These are phyloP conservation scores for Furcifer pardalis DNA, from an alignment of 2,797 vertebrate genomes.

Conservation along the genomic window DNA sequence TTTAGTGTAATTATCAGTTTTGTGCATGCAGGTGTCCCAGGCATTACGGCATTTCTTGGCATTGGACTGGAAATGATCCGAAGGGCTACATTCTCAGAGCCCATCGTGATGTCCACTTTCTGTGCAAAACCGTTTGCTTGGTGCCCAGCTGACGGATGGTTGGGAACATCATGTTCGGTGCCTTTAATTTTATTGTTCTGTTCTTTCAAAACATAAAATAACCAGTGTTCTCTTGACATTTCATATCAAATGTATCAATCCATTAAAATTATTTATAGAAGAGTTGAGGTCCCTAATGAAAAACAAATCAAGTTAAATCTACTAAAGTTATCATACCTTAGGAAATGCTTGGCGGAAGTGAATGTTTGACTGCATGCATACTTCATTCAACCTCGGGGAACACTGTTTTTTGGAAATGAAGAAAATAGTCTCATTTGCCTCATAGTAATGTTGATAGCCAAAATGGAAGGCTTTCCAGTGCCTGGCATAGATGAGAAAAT, in stretches of 20 bases:
- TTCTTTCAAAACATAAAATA: background rate
- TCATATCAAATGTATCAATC: background rate
- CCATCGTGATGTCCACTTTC: background rate
- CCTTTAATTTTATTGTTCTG: background rate
- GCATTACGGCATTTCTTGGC: background rate
- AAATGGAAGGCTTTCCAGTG: background rate
- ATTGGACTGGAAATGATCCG: background rate
- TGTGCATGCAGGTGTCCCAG: background rate
- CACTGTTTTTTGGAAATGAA: background rate
- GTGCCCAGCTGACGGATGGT: background rate
- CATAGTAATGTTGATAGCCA: background rate
- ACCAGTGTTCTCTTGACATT: background rate
- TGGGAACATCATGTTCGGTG: background rate
- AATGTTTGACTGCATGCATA: background rate
- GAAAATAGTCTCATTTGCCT: background rate
- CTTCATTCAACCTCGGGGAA: background rate
- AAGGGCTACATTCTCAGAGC: background rate
- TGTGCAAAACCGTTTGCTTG: background rate
- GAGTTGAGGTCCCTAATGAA: background rate
- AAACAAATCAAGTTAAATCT: background rate
- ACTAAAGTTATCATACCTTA: background rate
- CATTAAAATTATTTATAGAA: background rate
- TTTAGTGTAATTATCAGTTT: background rate
- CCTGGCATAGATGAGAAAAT: background rate
- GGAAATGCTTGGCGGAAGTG: background rate